These are phyloP conservation scores for Mola mola DNA, from an alignment of 2,113 vertebrate genomes.

Conservation along the genomic window DNA sequence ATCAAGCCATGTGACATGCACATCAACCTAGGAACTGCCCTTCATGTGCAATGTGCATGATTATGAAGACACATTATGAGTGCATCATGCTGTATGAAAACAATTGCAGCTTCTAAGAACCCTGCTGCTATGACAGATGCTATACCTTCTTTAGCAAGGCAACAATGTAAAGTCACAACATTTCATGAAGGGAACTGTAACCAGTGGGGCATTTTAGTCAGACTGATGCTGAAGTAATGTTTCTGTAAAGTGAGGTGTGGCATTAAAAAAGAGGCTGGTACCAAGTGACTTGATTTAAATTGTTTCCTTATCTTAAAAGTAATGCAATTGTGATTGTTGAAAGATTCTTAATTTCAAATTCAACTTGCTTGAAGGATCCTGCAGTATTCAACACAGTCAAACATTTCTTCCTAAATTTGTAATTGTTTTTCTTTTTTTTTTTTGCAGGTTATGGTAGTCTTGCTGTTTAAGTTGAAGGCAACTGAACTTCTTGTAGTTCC, in stretches of 20 bases:
- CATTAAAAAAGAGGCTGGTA: background rate
- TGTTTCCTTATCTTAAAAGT: background rate
- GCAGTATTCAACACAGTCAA: background rate
- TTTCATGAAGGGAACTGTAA: constrained; percentile 1
- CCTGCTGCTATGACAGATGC: constrained; percentile 49
- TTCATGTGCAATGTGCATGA: constrained; percentile 66
- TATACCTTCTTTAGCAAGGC: constrained; percentile 10
- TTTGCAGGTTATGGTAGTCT: no score
- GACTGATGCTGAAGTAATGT: background rate
- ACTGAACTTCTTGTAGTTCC: no score
- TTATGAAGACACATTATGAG: constrained; percentile 41
- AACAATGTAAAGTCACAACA: constrained; percentile 11
- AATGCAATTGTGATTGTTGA: background rate
- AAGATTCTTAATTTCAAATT: constrained; percentile 3
- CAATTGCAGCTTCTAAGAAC: constrained; percentile 33
- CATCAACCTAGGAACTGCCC: constrained; percentile 54
- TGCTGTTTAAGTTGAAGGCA: no score
- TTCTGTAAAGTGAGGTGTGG: constrained; percentile 6
- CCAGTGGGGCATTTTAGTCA: background rate
- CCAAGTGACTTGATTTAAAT: background rate
- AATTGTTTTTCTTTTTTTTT: background rate
- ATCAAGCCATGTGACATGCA: constrained; percentile 62
- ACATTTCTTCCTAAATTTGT: background rate
- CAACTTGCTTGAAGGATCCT: background rate
- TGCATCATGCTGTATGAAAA: constrained; percentile 39